These are phyloP conservation scores for Chlorodrepanis virens DNA, from an alignment of 2,113 vertebrate genomes.

Conservation along the genomic window DNA sequence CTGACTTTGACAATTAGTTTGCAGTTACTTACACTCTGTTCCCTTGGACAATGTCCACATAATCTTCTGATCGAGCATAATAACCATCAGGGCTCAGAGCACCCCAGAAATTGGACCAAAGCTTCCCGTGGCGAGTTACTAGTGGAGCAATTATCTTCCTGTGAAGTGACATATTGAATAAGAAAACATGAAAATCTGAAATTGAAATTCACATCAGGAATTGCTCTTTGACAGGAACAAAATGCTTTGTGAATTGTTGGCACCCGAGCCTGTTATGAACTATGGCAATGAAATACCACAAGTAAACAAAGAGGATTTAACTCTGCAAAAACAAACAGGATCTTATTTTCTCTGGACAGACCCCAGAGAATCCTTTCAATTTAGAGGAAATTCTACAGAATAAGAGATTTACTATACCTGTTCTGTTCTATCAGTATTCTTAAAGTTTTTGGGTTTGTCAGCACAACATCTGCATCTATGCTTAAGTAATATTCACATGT, in stretches of 20 bases:
- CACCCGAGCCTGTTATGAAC: accelerated
- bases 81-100: conserved; percentile 93
- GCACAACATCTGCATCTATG: conserved; percentile 90
- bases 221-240: not conserved
- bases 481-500: conserved; percentile 91
- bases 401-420: conserved; percentile 78
- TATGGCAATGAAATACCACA: not conserved
- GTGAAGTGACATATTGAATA: not conserved
- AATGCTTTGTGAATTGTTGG: not conserved
- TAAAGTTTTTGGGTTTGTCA: conserved; percentile 90
- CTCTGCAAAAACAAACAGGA: not conserved
- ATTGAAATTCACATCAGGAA: not conserved
- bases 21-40: conserved; percentile 87
- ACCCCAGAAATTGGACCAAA: conserved; percentile 99
- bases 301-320: not conserved
- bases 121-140: conserved; percentile 90
- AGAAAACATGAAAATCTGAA: not conserved
- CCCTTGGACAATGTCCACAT: conserved; percentile 94
- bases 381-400: not conserved
- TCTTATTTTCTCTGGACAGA: not conserved
- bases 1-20: not conserved
- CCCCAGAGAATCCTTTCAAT: not conserved
- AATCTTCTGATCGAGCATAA: conserved; percentile 96
- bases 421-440: conserved; percentile 95
- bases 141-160: conserved; percentile 96